Evolutionary conservation across 2,113 vertebrate genomes (phyloP), one percentile per base, ranked within the genome.

Genomic region (Trogon surrucura): DNA sequence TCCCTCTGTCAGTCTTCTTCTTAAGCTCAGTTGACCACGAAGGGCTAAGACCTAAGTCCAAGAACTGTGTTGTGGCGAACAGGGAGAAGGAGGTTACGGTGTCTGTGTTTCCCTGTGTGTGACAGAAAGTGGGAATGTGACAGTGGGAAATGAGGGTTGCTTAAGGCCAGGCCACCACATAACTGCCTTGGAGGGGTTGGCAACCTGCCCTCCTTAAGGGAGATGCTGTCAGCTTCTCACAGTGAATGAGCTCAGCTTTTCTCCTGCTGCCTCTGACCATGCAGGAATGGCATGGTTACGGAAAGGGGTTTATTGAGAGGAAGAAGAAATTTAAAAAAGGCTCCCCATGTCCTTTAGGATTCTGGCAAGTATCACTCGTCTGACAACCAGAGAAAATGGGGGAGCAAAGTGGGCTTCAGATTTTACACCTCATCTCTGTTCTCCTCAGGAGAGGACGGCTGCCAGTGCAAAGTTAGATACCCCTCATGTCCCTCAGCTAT

Each of bases 161-260:
- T 70, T 65, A 67, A 88, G 88, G 79, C 56, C 83, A 71, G 85
- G 64, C 64, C 22, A 38, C 48, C 23, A 14, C 17, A 0, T 54
- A 74, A 57, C 51, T 69, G 45, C 15, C 72, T 91, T 6, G 0
- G 21, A 66, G 72, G 62, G 72, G 72, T 60, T 88, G 88, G 80
- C 88, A 91, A 1, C 56, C 27, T 93, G 91, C 72, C 44, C 62
- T 85, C 44, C 47, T 62, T 18, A 27, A 27, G 77, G 60, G 64
- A 92, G 41, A 74, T 81, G 60, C 75, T 85, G 88, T 85, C 72
- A 73, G 80, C 64, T 90, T 32, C 51, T 65, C 69, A 23, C 13
- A 65, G 75, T 54, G 65, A 9, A 66, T 29, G 36, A 70, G 47
- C 71, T 93, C 80, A 60, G 72, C 60, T 85, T 25, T 47, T 92